Percentiles rank a stretch among this genome's conserved stretches.
Conservation (phyloP, 2,888 invertebrate species). For the Meteorus cinctellus region DNA sequence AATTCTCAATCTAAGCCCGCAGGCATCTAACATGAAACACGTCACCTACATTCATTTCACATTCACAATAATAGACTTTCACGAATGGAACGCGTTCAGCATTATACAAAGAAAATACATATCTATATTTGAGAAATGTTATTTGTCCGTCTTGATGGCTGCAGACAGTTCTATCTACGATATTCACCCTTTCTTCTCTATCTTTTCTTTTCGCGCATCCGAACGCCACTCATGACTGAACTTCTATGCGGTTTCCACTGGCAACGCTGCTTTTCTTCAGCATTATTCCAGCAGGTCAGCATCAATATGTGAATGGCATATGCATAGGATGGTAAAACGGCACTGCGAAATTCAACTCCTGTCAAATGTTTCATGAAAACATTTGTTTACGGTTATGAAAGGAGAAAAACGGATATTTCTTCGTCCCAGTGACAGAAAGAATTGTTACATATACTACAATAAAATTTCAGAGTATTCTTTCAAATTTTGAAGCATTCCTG, state of each 20-base stretch:
- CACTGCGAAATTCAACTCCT: too few relatives aligned
- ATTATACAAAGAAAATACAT: not conserved
- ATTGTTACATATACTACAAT: not conserved
- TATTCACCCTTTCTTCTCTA: not conserved
- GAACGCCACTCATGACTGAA: not conserved
- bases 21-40: not conserved
- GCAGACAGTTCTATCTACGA: not conserved
- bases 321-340: too few relatives aligned
- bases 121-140: not conserved
- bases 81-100: not conserved
- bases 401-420: too few relatives aligned
- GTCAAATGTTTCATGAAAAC: too few relatives aligned
- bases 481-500: not conserved
- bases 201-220: not conserved
- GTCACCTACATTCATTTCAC: not conserved
- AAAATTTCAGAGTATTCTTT: not conserved
- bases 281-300: not conserved
- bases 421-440: not conserved
- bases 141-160: not conserved
- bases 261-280: not conserved
- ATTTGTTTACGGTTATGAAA: too few relatives aligned
- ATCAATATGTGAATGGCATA: too few relatives aligned
- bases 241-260: not conserved
- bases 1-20: not conserved
- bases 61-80: not conserved